Evolutionary conservation across 2,113 vertebrate genomes (phyloP).

Genomic region (Paramisgurnus dabryanus): DNA sequence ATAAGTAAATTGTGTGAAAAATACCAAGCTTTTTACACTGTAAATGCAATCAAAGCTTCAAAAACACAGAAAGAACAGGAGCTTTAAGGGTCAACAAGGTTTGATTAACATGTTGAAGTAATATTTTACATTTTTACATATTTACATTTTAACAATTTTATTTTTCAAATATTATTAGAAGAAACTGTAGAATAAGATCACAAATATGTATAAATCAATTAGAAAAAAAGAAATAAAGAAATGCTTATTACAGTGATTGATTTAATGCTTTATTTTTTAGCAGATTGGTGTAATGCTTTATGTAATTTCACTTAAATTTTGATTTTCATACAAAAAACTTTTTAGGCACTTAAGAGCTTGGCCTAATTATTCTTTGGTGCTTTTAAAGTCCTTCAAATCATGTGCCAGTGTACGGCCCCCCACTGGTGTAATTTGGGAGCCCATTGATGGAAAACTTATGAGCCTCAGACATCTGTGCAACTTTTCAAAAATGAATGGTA

Average conservation of each 20-base stretch:
- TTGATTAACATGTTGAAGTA: too few relatives aligned
- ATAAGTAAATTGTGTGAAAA: too few relatives aligned
- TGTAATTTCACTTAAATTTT: neutral
- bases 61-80: too few relatives aligned
- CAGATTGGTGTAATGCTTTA: neutral
- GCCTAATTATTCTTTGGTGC: constrained; percentile 6
- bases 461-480: constrained; percentile 16
- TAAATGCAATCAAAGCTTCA: too few relatives aligned
- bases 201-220: neutral
- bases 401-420: constrained; percentile 56
- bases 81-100: too few relatives aligned
- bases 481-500: neutral
- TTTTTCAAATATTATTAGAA: too few relatives aligned
- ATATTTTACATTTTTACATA: too few relatives aligned
- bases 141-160: too few relatives aligned
- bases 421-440: constrained; percentile 53
- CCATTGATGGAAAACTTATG: constrained; percentile 61
- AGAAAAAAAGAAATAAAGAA: too few relatives aligned
- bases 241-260: neutral
- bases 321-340: neutral
- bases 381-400: constrained; percentile 46
- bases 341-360: constrained; percentile 30
- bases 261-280: neutral
- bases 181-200: too few relatives aligned
- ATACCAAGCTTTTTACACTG: too few relatives aligned